Evolutionary conservation across 2,888 invertebrate genomes (phyloP), one percentile per base, ranked within the genome.

Genomic region (Neelides folsomi): DNA sequence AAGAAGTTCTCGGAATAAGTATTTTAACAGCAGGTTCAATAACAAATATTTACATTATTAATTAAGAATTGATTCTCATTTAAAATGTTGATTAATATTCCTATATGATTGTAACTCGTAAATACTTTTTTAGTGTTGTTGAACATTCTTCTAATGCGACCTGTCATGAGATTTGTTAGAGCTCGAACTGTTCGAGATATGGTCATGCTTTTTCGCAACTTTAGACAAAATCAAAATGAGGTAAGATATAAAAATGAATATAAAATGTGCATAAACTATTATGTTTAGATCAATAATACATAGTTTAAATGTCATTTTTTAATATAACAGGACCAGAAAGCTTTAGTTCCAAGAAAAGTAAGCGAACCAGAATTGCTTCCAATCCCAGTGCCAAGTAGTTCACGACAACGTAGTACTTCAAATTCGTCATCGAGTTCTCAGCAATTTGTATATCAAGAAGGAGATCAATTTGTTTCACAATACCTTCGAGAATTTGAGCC

Each of bases 401-500:
- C 15, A 4, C 15, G 13, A 38, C 13, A 38, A 13, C 27, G 27
- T 27, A 55, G 47, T 48, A 46, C 13, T 40, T 56, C 59, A 10
- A 59, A 51, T 27, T 57, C 58, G 9, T 55, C 57, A 4, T 49
- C 52, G 37, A 54, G 57, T 2, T 56, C 62, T n/a, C 57, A 60
- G 38, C 18, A 54, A 16, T n/a, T 51, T 37, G 39, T 46, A 2
- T 55, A 55, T 15, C 55, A 62, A 1, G 56, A 59, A 7, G 27
- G 45, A 1, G 20, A 20, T 41, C 51, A 56, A 8, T 79, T 68
- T 72, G 73, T 66, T 59, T 81, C 72, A 59, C 80, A 93, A 43
- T 95, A 88, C 69, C 75, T 81, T 58, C 79, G 77, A 1, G 94
- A 94, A 68, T 95, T 93, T 71, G 82, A 84, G 44, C 80, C 84